These are phyloP conservation scores for Anticlea derivata DNA, from an alignment of 2,888 invertebrate species.

Conservation along the genomic window DNA sequence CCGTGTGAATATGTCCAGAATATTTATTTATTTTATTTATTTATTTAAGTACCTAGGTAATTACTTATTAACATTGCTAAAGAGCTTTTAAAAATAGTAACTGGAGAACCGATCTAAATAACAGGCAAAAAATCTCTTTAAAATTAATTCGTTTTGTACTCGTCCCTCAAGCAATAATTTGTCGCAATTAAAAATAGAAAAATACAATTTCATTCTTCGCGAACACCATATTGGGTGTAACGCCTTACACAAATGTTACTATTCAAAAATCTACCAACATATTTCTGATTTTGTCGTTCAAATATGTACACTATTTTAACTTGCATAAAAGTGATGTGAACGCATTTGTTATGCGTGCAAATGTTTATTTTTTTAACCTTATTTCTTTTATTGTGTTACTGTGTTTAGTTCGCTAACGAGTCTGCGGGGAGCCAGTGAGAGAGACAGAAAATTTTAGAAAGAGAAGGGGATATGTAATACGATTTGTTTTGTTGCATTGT, in stretches of 20 bases:
- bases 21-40: no score
- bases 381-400: conserved; percentile 77
- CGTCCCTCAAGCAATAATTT: conserved; percentile 55
- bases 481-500: conserved; percentile 64
- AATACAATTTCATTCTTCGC: conserved; percentile 69
- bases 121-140: conserved; percentile 44
- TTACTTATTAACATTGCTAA: no score
- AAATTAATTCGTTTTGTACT: conserved; percentile 50
- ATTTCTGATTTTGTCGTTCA: not conserved
- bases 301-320: conserved; percentile 39
- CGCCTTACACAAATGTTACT: conserved; percentile 81
- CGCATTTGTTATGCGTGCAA: conserved; percentile 36
- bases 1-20: no score
- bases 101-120: conserved; percentile 25
- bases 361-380: conserved; percentile 70
- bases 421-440: conserved; percentile 64
- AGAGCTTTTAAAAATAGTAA: conserved; percentile 1
- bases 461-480: conserved; percentile 48
- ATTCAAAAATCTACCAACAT: conserved; percentile 41
- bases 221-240: conserved; percentile 72
- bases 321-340: conserved; percentile 11
- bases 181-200: conserved; percentile 76
- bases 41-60: no score
- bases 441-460: conserved; percentile 45
- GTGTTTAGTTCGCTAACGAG: conserved; percentile 78